These are phyloP conservation scores for Seriola aureovittata DNA, from an alignment of 2,113 vertebrate genomes.

Conservation along the genomic window DNA sequence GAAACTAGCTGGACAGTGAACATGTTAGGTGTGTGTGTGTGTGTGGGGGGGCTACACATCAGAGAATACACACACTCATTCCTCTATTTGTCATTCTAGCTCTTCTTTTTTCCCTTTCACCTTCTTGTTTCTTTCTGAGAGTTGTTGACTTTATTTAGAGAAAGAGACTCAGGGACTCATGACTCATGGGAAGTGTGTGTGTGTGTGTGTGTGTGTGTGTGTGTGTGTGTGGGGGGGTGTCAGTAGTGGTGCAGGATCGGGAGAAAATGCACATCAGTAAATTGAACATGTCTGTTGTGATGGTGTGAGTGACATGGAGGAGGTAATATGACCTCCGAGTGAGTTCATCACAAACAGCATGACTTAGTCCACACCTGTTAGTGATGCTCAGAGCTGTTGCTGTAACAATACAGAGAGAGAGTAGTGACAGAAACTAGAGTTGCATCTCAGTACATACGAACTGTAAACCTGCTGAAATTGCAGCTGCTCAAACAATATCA, in stretches of 20 bases:
- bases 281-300: constrained; percentile 4
- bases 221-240: too few relatives aligned
- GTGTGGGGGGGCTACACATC: background rate
- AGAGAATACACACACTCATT: too few relatives aligned
- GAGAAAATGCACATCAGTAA: constrained; percentile 4
- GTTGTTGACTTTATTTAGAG: constrained; percentile 22
- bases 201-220: background rate
- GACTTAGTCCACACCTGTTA: background rate
- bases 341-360: background rate
- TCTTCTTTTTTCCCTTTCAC: background rate
- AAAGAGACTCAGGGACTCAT: background rate
- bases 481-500: too few relatives aligned
- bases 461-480: too few relatives aligned
- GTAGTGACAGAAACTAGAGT: too few relatives aligned
- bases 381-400: too few relatives aligned
- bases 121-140: background rate
- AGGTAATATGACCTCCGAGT: background rate
- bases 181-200: background rate
- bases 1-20: constrained; percentile 52
- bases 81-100: too few relatives aligned
- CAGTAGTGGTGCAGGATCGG: background rate
- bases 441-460: too few relatives aligned
- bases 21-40: constrained; percentile 11
- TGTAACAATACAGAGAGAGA: too few relatives aligned
- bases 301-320: background rate